Conservation (phyloP, 1,140 invertebrate species). For the Solenopsis fugax region DNA sequence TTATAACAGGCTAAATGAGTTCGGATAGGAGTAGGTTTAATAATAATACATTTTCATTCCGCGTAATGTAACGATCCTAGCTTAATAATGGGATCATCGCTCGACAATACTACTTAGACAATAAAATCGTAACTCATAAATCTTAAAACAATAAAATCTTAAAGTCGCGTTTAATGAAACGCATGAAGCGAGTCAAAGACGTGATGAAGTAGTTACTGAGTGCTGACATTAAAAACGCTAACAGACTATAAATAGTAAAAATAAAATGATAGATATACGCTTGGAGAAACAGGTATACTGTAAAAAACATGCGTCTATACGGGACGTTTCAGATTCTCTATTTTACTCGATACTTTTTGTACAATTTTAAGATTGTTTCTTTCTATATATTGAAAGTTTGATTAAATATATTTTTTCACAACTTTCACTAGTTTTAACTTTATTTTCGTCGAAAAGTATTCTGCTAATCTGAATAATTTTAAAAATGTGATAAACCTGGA, state of each 20-base stretch:
- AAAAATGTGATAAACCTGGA: background rate
- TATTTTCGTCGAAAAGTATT: background rate
- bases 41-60: slow-evolving; percentile 33
- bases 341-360: background rate
- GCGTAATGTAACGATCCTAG: background rate
- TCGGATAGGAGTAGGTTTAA: background rate
- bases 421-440: background rate
- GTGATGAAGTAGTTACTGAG: background rate
- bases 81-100: background rate
- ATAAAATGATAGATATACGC: background rate
- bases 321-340: background rate
- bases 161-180: background rate
- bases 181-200: background rate
- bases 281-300: background rate
- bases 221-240: slow-evolving; percentile 11
- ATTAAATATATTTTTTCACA: background rate
- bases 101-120: background rate
- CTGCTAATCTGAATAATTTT: background rate
- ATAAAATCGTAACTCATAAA: slow-evolving; percentile 27
- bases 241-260: slow-evolving; percentile 8
- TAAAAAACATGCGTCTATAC: slow-evolving; percentile 2
- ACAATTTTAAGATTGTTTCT: background rate
- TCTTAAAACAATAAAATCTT: slow-evolving; percentile 17
- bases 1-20: slow-evolving; percentile 18
- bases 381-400: background rate